These are phyloP conservation scores for Rhamphomyia laevipes DNA, from an alignment of 2,888 invertebrate genomes.

Conservation along the genomic window DNA sequence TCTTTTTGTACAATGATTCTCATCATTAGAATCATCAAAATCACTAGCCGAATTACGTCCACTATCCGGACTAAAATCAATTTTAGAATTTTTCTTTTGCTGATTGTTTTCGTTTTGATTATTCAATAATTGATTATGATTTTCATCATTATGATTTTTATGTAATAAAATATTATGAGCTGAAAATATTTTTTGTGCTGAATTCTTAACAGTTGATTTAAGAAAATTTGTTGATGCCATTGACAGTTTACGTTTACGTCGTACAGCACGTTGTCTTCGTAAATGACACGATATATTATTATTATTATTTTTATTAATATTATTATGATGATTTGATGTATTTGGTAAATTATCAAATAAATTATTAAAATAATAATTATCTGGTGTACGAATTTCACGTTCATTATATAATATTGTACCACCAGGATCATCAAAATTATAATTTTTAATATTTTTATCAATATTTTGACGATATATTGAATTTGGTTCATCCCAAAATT, in stretches of 20 bases:
- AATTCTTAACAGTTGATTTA: constrained; percentile 23
- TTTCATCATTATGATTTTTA: constrained; percentile 10
- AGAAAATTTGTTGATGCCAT: constrained; percentile 14
- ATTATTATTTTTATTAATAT: constrained; percentile 9
- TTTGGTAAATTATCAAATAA: neutral
- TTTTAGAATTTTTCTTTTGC: neutral
- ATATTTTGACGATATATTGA: constrained; percentile 16
- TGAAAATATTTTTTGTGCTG: constrained; percentile 26
- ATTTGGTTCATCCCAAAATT: constrained; percentile 29
- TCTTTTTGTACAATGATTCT: constrained; percentile 22
- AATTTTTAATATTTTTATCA: constrained; percentile 3
- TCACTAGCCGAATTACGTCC: constrained; percentile 33
- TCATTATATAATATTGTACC: constrained; percentile 24
- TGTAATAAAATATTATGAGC: constrained; percentile 7
- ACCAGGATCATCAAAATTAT: neutral
- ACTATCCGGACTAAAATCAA: constrained; percentile 31
- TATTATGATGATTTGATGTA: neutral
- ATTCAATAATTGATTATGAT: constrained; percentile 11
- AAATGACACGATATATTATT: constrained; percentile 20
- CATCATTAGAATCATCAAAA: constrained; percentile 18
- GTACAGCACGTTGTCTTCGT: constrained; percentile 29
- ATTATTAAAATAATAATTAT: constrained; percentile 5
- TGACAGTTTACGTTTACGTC: constrained; percentile 28
- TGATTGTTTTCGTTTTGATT: no score
- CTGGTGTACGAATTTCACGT: constrained; percentile 29